Evolutionary conservation across 1,140 invertebrate species (phyloP), one percentile per base, ranked within the genome.

Genomic region (Lordiphosa collinella): DNA sequence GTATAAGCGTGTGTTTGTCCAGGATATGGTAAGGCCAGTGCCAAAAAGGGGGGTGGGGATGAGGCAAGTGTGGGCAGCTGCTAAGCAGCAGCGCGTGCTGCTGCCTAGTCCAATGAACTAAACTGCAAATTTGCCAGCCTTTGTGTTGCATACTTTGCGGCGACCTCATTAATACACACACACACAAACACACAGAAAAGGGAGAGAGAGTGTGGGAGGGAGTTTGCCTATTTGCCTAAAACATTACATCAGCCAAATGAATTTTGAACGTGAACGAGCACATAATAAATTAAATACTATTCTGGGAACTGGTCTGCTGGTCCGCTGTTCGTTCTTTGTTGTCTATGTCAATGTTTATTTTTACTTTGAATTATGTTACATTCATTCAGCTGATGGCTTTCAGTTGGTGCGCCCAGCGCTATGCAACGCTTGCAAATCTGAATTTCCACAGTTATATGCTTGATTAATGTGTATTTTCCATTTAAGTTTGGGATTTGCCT

Each of bases 161-260:
- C 75, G 56, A 58, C 70, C 65, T 63, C 70, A 58, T 76, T 82
- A 79, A 70, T 54, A 56, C 62, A 43, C 53, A 35, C 58, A 49
- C 44, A 44, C 36, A 53, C 49, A 43, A 31, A 62, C 35, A 35
- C 22, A 22, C 16, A 6, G 1, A 4, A 3, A 10, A 31, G 3
- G 29, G 10, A 41, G 36, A 12, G 29, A 32, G 57, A 40, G 34
- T 47, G 12, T 11, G 9, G 4, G 8, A n/a, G 14, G n/a, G 29
- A 52, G 50, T 79, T 75, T 75, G 65, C 65, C 56, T 84, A 82
- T 84, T 82, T 84, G 67, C 67, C 72, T 48, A 73, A 82, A 80
- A 76, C 67, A 73, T 82, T 82, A 82, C 78, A 84, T 84, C 78
- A 82, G 76, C 76, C 37, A 82, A 82, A 72, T 82, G 71, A 84